Evolutionary conservation across 2,113 vertebrate species (phyloP).

Genomic region (Callipepla californica): DNA sequence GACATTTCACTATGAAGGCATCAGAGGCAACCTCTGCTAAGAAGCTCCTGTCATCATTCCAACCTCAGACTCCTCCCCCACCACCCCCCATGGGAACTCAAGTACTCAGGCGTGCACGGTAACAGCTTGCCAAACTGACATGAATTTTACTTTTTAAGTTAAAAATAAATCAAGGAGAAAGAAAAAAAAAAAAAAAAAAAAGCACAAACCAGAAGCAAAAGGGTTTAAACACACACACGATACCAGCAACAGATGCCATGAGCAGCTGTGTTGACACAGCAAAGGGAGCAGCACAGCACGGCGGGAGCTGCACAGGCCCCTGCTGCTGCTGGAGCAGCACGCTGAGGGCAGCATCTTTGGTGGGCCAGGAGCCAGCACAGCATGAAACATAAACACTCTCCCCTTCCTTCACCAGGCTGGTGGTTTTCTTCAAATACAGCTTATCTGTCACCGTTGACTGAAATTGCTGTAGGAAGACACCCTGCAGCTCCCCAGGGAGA

Average conservation of each 20-base stretch:
- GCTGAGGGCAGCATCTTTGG: neutral
- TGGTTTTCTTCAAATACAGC: neutral
- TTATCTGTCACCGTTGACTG: neutral
- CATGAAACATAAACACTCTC: fast-evolving
- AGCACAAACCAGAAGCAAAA: neutral
- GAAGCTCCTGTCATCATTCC: neutral
- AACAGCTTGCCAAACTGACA: neutral
- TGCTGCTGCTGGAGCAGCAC: neutral
- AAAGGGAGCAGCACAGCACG: fast-evolving
- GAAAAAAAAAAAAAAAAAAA: neutral
- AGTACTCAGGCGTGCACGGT: neutral
- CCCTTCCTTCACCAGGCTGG: too few species aligned
- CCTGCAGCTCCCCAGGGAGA: neutral
- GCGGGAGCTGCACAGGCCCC: neutral
- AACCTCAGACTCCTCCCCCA: neutral
- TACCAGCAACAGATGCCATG: neutral
- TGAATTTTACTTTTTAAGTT: neutral
- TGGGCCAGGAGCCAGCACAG: neutral
- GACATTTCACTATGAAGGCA: neutral
- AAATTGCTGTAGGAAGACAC: neutral
- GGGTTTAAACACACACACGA: neutral
- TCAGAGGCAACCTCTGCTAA: neutral
- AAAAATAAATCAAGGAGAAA: neutral
- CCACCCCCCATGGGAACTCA: neutral
- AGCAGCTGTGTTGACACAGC: neutral